A percentile compares a stretch with the other conserved stretches of the same genome.
phyloP scores from a whole-genome alignment of 2,888 invertebrate genomes.

The Apodemia mormo region DNA sequence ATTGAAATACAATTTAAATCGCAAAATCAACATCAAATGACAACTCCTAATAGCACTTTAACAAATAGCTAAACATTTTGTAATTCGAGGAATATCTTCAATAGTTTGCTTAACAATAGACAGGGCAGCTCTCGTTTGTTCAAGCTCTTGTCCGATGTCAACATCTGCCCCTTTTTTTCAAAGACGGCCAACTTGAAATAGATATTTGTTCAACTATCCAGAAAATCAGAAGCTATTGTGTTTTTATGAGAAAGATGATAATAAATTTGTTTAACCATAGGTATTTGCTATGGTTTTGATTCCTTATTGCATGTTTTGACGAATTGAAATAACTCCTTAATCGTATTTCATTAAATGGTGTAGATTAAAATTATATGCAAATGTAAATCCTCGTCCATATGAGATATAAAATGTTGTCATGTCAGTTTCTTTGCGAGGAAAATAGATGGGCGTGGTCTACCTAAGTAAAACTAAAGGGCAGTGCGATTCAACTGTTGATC shows the following conservation, averaged over 20 bases:
- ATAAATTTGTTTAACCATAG: conserved; percentile 57
- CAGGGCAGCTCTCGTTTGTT: conserved; percentile 62
- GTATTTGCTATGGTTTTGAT: conserved; percentile 52
- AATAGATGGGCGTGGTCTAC: no score
- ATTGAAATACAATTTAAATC: conserved; percentile 25
- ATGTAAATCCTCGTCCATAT: no score
- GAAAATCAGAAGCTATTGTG: conserved; percentile 75
- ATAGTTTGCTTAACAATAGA: conserved; percentile 73
- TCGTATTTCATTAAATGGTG: no score
- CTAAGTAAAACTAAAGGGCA: no score
- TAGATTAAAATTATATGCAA: no score
- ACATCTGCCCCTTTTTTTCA: conserved; percentile 74
- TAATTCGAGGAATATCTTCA: conserved; percentile 76
- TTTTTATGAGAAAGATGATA: conserved; percentile 54
- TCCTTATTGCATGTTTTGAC: conserved; percentile 45
- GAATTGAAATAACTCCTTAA: background rate
- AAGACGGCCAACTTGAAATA: conserved; percentile 65
- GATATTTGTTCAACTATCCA: conserved; percentile 79
- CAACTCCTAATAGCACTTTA: conserved; percentile 72
- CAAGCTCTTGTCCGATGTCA: conserved; percentile 60
- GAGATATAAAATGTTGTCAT: no score
- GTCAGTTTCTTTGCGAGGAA: no score
- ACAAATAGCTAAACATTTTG: conserved; percentile 80
- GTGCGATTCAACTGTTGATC: no score
- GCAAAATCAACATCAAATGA: conserved; percentile 12